Base-by-base conservation (phyloP, 1,140 invertebrate species). In the Archivesica marissinica region DNA sequence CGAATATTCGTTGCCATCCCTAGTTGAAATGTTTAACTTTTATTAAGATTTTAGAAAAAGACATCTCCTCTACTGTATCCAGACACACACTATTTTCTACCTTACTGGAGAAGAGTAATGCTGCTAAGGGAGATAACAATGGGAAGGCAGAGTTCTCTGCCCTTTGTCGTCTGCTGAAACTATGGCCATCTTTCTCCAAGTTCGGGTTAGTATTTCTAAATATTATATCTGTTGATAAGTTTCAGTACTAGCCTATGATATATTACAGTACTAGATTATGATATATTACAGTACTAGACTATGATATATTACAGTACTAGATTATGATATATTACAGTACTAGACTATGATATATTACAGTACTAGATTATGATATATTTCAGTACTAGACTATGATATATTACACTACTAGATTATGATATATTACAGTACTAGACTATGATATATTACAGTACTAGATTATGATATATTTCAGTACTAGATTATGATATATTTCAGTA, bases 111-210 rank as follows among this genome's bases (percentile, higher is more conserved):
- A 59, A 82, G 39, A 74, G 41, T 30, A 44, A 50, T 20, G 13
- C 39, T 47, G 20, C 28, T 11, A 33, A 61, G 54, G 74, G 74
- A 56, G 74, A 76, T 39, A 76, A 76, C 33, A 30, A 70, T 59
- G 79, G 64, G 25, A 56, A 70, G 20, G 20, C 50, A 41, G 47
- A 81, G 47, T 81, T 72, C 28, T 39, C 66, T 30, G 59, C 87
- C n/a, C 47, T 91, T 7, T 72, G 66, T 68, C 70, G 86, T 20
- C 86, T 92, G 25, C 83, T 92, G 13, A 75, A 86, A 38, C 72
- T 89, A 23, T 92, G 91, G 91, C 91, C 90, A 35, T 28, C 86
- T 20, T 76, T 88, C 28, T 20, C 66, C 30, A 44, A 66, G 6
- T 30, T 17, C 28, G 15, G 44, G 72, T 75, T 28, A 72, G 70